These are phyloP conservation scores for Paramormyrops kingsleyae DNA, from an alignment of 2,113 vertebrate genomes.

Conservation along the genomic window DNA sequence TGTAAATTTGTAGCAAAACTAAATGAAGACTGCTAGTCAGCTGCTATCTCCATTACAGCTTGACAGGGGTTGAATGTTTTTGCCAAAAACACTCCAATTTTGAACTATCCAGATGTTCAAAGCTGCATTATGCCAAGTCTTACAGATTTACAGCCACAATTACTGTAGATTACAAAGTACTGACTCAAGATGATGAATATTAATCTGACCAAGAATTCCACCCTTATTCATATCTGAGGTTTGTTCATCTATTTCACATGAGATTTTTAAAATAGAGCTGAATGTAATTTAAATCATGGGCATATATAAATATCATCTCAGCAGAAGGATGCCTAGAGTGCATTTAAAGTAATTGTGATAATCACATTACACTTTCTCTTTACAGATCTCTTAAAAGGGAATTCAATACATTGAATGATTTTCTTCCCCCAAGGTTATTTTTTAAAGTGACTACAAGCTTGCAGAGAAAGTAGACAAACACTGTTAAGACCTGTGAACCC, in stretches of 20 bases:
- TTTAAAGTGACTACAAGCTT: not conserved
- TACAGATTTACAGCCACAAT: not conserved
- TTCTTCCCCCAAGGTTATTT: not conserved
- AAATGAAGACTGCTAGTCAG: not conserved
- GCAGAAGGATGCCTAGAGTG: not conserved
- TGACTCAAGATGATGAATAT: not conserved
- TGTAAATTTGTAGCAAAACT: not conserved
- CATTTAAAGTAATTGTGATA: not conserved
- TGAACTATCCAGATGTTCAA: not conserved
- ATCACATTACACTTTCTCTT: not conserved
- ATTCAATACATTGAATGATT: not conserved
- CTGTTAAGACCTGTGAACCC: not conserved
- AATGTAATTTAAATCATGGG: not conserved
- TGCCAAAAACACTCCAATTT: not conserved
- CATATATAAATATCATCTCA: not conserved
- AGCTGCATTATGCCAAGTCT: not conserved
- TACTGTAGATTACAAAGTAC: not conserved
- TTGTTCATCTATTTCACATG: not conserved
- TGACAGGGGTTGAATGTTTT: not conserved
- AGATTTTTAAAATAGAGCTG: not conserved
- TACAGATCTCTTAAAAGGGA: not conserved
- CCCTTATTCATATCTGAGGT: not conserved
- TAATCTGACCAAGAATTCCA: not conserved
- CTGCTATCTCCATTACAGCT: not conserved
- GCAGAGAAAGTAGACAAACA: not conserved